Conservation (phyloP, 2,888 invertebrate species). For the Drosophila imparisetae region DNA sequence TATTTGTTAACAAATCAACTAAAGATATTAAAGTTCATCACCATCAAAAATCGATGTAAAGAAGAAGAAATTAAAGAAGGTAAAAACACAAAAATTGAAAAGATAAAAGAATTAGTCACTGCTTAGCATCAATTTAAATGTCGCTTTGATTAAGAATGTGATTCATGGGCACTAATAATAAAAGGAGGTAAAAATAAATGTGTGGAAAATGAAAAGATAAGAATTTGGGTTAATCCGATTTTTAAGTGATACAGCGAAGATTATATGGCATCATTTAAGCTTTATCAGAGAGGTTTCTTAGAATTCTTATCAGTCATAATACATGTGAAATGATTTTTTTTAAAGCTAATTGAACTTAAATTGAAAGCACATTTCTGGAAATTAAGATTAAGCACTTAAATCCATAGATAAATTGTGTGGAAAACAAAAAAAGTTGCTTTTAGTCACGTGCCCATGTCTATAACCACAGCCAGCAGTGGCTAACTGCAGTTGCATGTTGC, state of each 20-base stretch:
- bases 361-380: background rate
- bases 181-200: background rate
- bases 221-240: background rate
- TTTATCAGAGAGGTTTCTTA: background rate
- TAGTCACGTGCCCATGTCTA: slow-evolving; percentile 42
- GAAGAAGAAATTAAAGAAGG: background rate
- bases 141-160: background rate
- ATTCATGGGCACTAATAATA: background rate
- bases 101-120: slow-evolving; percentile 8
- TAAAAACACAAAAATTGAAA: background rate
- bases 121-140: slow-evolving; percentile 3
- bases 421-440: slow-evolving; percentile 25
- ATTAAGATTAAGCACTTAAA: slow-evolving; percentile 3
- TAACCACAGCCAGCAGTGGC: slow-evolving; percentile 21
- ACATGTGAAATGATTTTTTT: background rate
- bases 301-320: background rate
- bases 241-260: background rate
- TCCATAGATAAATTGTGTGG: slow-evolving; percentile 22
- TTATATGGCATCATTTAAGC: background rate
- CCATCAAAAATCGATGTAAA: background rate
- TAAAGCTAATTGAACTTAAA: background rate
- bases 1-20: slow-evolving; percentile 8
- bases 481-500: slow-evolving; percentile 7
- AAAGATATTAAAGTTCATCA: background rate
- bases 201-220: background rate